These are phyloP conservation scores for Glaucomys volans DNA, from an alignment of 2,113 vertebrate genomes.

Conservation along the genomic window DNA sequence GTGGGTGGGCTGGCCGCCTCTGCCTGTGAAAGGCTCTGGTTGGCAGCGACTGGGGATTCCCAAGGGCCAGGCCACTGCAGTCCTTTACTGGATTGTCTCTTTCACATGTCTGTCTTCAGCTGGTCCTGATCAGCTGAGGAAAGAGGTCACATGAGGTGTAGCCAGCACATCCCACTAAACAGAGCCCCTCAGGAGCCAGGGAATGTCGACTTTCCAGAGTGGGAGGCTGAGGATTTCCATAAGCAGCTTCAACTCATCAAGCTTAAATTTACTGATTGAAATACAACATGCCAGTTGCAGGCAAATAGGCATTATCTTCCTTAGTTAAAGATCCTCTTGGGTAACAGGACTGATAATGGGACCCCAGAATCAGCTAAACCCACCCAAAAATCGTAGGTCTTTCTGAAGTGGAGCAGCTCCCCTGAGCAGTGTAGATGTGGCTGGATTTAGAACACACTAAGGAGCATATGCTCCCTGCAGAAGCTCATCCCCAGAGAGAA, in stretches of 20 bases:
- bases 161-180: background rate
- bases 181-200: no score
- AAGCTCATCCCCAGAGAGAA: background rate
- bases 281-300: background rate
- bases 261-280: background rate
- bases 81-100: background rate
- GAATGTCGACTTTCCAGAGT: background rate
- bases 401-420: background rate
- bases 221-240: no score
- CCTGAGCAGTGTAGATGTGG: background rate
- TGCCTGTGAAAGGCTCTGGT: background rate
- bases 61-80: background rate
- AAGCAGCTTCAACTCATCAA: background rate
- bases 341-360: background rate
- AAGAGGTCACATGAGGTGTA: background rate
- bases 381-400: no score
- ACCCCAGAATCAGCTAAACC: background rate
- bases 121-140: background rate
- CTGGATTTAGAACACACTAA: rapidly evolving
- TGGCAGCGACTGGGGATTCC: background rate
- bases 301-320: background rate
- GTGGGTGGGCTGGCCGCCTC: background rate
- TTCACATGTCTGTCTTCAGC: background rate
- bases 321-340: background rate
- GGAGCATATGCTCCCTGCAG: background rate